A percentile compares a stretch with the other conserved stretches of the same genome.
Evolutionary conservation across 2,113 vertebrate genomes (phyloP).

Genomic region (Telmatochromis brachygnathus): DNA sequence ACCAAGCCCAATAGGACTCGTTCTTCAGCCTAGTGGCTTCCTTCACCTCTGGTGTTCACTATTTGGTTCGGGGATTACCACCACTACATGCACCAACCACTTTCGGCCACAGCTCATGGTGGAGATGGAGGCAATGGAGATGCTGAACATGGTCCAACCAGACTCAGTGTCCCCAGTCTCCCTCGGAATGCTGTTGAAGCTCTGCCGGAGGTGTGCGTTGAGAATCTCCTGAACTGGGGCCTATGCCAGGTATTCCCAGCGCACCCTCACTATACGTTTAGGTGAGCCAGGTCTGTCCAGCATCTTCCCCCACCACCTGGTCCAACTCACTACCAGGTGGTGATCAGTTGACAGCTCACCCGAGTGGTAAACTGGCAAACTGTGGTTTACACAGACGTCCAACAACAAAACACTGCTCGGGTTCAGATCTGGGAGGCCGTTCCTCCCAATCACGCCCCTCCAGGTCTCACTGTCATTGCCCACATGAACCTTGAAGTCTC

Average conservation of each 20-base stretch:
- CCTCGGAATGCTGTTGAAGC: neutral
- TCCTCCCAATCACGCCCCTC: neutral
- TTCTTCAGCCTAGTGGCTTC: neutral
- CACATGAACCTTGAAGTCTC: neutral
- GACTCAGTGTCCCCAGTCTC: neutral
- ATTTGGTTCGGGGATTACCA: neutral
- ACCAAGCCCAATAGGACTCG: neutral
- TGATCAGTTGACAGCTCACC: neutral
- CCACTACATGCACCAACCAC: neutral
- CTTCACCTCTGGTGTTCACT: neutral
- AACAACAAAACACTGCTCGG: rapidly evolving
- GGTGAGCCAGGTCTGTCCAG: neutral
- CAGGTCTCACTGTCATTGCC: neutral
- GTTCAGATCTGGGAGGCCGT: neutral
- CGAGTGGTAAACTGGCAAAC: neutral
- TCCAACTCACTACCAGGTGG: neutral
- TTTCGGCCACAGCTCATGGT: neutral
- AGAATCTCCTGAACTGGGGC: neutral
- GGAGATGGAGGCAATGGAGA: neutral
- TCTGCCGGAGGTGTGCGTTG: neutral
- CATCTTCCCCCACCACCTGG: neutral
- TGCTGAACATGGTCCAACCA: neutral
- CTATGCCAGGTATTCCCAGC: neutral
- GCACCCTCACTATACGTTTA: neutral
- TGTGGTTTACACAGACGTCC: neutral